phyloP scores from a whole-genome alignment of 2,888 invertebrate genomes.

The Atethmia centrago region DNA sequence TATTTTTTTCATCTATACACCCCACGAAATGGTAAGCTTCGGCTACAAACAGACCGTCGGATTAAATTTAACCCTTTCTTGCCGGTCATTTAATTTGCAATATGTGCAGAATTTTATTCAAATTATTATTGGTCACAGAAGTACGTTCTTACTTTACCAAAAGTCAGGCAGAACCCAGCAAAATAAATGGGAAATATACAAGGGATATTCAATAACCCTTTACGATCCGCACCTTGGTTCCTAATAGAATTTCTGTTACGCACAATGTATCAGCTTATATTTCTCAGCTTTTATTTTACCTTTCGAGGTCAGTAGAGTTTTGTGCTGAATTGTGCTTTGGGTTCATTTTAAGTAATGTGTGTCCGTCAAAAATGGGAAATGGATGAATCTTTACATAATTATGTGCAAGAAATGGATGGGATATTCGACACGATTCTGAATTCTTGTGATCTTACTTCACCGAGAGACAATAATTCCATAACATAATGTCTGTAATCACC shows the following conservation, averaged over 20 bases:
- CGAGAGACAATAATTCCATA: background rate
- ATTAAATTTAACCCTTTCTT: background rate
- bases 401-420: background rate
- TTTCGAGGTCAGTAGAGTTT: background rate
- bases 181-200: constrained; percentile 33
- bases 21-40: background rate
- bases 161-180: constrained; percentile 14
- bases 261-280: constrained; percentile 35
- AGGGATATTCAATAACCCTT: constrained; percentile 50
- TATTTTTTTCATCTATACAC: background rate
- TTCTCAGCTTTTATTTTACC: constrained; percentile 15
- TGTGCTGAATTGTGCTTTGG: background rate
- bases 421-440: background rate
- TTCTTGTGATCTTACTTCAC: background rate
- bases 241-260: constrained; percentile 50
- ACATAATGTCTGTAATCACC: background rate
- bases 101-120: constrained; percentile 16
- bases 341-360: background rate
- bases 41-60: background rate
- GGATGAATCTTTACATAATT: background rate
- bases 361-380: background rate
- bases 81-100: constrained; percentile 11
- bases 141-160: background rate
- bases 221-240: constrained; percentile 31
- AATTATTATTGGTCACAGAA: constrained; percentile 12